Evolutionary conservation across 1,140 invertebrate genomes (phyloP).

Genomic region (Vollenhovia emeryi): DNA sequence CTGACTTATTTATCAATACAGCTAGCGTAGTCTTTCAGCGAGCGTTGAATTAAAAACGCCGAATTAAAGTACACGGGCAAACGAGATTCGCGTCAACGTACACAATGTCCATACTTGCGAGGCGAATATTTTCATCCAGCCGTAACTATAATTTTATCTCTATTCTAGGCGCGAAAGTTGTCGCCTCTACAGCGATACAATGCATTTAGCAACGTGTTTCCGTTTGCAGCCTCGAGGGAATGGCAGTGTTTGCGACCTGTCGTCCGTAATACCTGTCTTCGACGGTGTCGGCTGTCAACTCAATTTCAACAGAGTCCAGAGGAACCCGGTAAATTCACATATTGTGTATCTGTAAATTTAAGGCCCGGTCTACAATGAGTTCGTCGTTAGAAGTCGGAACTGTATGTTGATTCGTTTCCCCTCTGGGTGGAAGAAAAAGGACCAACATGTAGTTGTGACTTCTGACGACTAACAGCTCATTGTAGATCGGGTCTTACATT

Average conservation of each 20-base stretch:
- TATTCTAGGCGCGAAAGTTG: background rate
- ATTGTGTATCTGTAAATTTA: background rate
- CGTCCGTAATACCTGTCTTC: background rate
- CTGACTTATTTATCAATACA: background rate
- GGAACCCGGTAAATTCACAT: background rate
- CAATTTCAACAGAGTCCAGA: conserved; percentile 10
- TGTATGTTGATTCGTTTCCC: too few relatives aligned
- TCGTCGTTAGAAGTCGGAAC: too few relatives aligned
- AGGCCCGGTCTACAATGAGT: too few relatives aligned
- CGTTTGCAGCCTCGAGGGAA: conserved; percentile 53
- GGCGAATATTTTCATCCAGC: conserved; percentile 45
- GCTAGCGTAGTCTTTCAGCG: background rate
- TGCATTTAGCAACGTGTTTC: background rate
- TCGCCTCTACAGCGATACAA: background rate
- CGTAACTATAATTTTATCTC: conserved; percentile 52
- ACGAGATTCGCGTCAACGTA: background rate
- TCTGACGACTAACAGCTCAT: too few relatives aligned
- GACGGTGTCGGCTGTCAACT: conserved; percentile 48
- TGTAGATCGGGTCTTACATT: too few relatives aligned
- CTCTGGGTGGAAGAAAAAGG: too few relatives aligned
- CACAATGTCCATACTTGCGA: conserved; percentile 60
- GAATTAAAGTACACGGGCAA: background rate
- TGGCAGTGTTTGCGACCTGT: conserved; percentile 45
- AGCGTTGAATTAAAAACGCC: background rate
- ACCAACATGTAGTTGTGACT: too few relatives aligned